Conservation (phyloP, 2,888 invertebrate species). For the Hermaeophaga mercurialis region DNA sequence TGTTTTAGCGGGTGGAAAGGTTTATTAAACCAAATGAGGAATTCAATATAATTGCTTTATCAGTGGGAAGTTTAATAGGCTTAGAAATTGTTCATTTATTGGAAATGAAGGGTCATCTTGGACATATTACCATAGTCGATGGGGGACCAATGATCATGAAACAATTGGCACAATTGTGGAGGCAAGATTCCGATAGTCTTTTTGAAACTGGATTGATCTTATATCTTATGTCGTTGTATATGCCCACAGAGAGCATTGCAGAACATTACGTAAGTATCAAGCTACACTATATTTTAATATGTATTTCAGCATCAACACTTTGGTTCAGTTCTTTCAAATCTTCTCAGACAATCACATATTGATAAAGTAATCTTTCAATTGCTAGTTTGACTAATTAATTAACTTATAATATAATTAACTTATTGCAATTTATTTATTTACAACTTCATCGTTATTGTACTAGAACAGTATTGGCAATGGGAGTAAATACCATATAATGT, state of each 20-base stretch:
- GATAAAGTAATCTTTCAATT: too few relatives aligned
- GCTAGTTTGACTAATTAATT: too few relatives aligned
- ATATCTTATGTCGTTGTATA: slow-evolving; percentile 57
- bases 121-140: slow-evolving; percentile 76
- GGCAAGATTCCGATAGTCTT: slow-evolving; percentile 56
- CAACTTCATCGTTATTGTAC: too few relatives aligned
- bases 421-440: too few relatives aligned
- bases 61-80: slow-evolving; percentile 81
- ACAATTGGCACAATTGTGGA: slow-evolving; percentile 6
- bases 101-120: slow-evolving; percentile 68
- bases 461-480: too few relatives aligned
- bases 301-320: too few relatives aligned
- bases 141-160: slow-evolving; percentile 74
- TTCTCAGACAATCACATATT: too few relatives aligned
- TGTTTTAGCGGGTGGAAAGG: slow-evolving; percentile 62
- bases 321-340: too few relatives aligned
- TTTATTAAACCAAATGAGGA: slow-evolving; percentile 61
- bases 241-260: slow-evolving; percentile 58
- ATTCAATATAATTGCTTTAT: slow-evolving; percentile 84
- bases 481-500: too few relatives aligned
- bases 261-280: slow-evolving; percentile 51
- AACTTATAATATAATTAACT: too few relatives aligned
- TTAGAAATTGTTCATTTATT: slow-evolving; percentile 76
- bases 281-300: too few relatives aligned
- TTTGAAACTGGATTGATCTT: slow-evolving; percentile 62